Evolutionary conservation across 2,797 vertebrate genomes (phyloP).

Genomic region (Lutra lutra): DNA sequence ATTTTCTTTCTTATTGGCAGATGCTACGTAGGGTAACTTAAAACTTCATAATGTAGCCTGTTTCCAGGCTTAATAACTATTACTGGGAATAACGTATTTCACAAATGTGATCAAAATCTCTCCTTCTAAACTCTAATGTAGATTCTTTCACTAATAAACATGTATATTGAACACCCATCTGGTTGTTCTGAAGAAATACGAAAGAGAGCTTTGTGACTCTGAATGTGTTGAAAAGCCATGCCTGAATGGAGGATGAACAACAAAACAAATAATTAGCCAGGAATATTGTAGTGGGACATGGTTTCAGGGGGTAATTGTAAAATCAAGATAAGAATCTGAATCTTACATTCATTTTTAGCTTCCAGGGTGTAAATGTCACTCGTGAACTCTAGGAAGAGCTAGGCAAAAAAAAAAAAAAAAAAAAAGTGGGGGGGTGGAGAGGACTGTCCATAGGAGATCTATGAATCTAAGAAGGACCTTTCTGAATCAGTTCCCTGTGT

Average conservation of each 20-base stretch:
- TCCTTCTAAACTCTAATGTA: neutral
- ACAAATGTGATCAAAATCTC: neutral
- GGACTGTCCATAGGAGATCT: neutral
- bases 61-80: neutral
- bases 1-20: neutral
- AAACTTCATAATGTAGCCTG: neutral
- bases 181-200: neutral
- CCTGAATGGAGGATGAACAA: neutral
- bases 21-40: neutral
- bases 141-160: neutral
- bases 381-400: neutral
- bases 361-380: neutral
- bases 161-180: neutral
- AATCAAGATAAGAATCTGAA: neutral
- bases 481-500: neutral
- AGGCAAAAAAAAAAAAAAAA: neutral
- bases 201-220: neutral
- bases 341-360: neutral
- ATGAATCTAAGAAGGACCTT: neutral
- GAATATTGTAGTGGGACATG: neutral
- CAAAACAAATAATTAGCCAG: neutral
- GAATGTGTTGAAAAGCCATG: neutral
- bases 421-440: fast-evolving
- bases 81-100: neutral
- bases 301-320: neutral